These are phyloP conservation scores for Lucinisca nassula DNA, from an alignment of 2,888 invertebrate genomes.

Conservation along the genomic window DNA sequence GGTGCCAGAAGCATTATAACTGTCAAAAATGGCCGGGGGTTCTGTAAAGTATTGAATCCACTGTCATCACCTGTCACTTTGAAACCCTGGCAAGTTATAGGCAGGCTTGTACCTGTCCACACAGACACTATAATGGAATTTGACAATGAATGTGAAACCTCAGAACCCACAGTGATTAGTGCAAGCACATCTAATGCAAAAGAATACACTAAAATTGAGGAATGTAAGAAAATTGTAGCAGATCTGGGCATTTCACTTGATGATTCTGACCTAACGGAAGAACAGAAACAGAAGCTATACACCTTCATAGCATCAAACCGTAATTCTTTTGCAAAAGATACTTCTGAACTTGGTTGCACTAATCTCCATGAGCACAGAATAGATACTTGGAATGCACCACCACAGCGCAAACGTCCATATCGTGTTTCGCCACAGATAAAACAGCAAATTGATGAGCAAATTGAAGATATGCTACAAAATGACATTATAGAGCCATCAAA, in stretches of 20 bases:
- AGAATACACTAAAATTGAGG: neutral
- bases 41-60: neutral
- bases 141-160: neutral
- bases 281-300: neutral
- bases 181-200: neutral
- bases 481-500: conserved; percentile 28
- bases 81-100: neutral
- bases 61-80: neutral
- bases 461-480: conserved; percentile 19
- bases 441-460: neutral
- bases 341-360: conserved; percentile 21
- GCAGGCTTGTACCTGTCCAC: neutral
- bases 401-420: neutral
- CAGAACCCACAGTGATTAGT: neutral
- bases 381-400: neutral
- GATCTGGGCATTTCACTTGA: conserved; percentile 13
- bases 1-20: neutral
- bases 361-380: conserved; percentile 6
- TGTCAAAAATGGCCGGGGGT: neutral
- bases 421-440: neutral
- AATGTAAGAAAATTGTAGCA: conserved; percentile 14
- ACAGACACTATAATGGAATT: neutral
- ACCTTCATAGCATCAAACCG: conserved; percentile 21
- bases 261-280: neutral
- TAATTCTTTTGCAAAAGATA: conserved; percentile 24